Conservation (phyloP, 2,113 vertebrate species). For the Chunga burmeisteri region DNA sequence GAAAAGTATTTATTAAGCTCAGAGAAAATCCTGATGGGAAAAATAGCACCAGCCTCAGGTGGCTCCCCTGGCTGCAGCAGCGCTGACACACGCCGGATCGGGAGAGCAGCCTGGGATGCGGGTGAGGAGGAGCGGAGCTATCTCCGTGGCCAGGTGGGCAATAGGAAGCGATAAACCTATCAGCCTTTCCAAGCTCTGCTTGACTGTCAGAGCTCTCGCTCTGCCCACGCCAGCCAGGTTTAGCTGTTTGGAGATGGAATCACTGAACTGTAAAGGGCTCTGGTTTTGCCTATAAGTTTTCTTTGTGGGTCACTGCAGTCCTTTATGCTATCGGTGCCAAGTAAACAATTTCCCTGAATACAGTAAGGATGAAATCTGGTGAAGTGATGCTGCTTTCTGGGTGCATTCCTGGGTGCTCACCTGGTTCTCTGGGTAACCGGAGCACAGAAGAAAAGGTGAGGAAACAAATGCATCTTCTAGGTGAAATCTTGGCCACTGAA, state of each 20-base stretch:
- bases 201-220: background rate
- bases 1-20: rapidly evolving
- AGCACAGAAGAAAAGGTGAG: background rate
- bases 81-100: rapidly evolving
- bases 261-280: background rate
- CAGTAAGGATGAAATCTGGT: background rate
- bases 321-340: background rate
- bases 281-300: background rate
- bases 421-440: background rate
- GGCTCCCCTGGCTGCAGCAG: background rate
- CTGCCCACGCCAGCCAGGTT: background rate
- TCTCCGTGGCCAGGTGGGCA: no score
- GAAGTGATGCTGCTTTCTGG: background rate
- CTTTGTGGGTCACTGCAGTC: background rate
- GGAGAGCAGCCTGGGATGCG: background rate
- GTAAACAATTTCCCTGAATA: background rate
- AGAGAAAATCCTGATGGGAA: background rate
- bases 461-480: background rate
- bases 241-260: background rate
- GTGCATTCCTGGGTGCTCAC: background rate
- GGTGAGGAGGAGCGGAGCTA: background rate
- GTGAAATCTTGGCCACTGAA: background rate
- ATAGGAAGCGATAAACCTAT: background rate
- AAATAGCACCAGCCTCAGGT: background rate
- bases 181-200: background rate